phyloP scores from a whole-genome alignment of 1,140 invertebrate species.

The Philotrypesis tridentata region DNA sequence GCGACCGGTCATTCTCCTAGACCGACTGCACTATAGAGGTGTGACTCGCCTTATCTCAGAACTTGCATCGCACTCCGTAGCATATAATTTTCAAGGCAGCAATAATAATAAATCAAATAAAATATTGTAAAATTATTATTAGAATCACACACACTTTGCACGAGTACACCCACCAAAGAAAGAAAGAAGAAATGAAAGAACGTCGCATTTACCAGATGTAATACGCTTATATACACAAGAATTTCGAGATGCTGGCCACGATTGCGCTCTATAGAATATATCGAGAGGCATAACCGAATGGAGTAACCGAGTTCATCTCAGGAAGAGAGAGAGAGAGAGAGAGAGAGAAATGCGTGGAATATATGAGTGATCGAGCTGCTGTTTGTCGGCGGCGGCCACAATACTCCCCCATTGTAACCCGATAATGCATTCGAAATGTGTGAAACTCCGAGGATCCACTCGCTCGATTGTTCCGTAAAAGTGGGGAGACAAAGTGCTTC shows the following conservation, averaged over 20 bases:
- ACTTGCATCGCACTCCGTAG: too few relatives aligned
- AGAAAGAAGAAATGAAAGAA: not conserved
- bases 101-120: too few relatives aligned
- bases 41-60: not conserved
- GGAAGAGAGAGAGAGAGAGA: not conserved
- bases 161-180: too few relatives aligned
- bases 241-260: not conserved
- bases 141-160: too few relatives aligned
- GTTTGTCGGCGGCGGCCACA: conserved; percentile 1
- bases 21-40: not conserved
- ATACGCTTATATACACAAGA: not conserved
- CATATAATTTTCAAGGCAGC: too few relatives aligned
- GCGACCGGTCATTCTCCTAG: not conserved
- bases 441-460: conserved; percentile 49
- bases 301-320: not conserved
- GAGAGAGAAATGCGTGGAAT: not conserved
- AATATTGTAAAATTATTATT: too few relatives aligned
- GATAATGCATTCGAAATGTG: conserved; percentile 61
- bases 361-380: conserved; percentile 21
- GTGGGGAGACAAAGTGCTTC: not conserved
- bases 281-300: not conserved
- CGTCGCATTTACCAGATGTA: not conserved
- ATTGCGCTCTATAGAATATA: not conserved
- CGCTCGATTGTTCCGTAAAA: conserved; percentile 36
- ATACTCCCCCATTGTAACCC: conserved; percentile 54